Evolutionary conservation across 1,140 invertebrate genomes (phyloP), one percentile per base, ranked within the genome.

Genomic region (Varroa destructor): DNA sequence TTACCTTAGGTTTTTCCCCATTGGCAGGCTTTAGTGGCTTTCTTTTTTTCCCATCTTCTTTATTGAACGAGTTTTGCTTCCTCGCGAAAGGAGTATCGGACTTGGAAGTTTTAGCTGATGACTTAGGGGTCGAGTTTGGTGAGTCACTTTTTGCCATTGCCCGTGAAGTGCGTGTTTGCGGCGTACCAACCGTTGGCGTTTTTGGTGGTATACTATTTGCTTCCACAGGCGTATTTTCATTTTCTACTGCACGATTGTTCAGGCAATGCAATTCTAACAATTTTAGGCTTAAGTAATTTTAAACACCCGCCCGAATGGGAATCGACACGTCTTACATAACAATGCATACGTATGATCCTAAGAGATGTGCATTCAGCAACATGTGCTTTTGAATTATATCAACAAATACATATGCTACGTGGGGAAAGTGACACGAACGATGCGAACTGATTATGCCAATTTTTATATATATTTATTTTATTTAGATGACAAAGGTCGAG

Each of bases 1-100:
- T 1, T 67, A 67, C 61, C 61, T 67, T 67, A 1, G 61, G 61
- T 67, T 67, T 67, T 14, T 43, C 61, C 40, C 61, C 61, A 37
- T 67, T 67, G 40, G 40, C 61, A 36, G 14, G 61, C 37, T 67
- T 67, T 40, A 67, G 12, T 12, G 61, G 61, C 37, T 67, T 67
- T 37, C 61, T n/a, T 40, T 67, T 67, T 14, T 46, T 67, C 12
- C 12, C 37, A 3, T 40, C 40, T 4, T 1, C 12, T 40, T 67
- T 58, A 42, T 40, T 67, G 12, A 14, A 14, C 61, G 61, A 46
- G 61, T 40, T 67, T 36, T 67, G 14, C 14, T 40, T 25, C 2
- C 40, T 40, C 46, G 61, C 14, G 37, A 12, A 1, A 37, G 61
- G 46, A 40, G n/a, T 67, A 12, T 3, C 57, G 12, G 25, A 3